Base-by-base conservation (phyloP, 2,113 vertebrate species). In the Phyllostomus discolor region DNA sequence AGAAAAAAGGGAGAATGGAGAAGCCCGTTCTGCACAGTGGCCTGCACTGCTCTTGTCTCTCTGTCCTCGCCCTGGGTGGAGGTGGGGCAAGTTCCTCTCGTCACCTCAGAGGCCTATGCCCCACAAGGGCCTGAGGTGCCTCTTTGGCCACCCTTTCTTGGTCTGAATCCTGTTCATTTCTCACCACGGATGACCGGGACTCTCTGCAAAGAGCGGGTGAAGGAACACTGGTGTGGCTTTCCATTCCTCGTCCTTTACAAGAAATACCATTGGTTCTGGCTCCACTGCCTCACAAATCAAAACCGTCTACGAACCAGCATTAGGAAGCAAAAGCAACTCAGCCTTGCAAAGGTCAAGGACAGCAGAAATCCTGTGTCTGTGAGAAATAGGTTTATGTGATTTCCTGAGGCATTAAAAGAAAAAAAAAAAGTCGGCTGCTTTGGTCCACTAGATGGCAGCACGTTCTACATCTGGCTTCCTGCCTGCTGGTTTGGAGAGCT, bases 371-470 rank as follows among this genome's bases (percentile, higher is more conserved):
- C 17, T 72, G 10, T 20, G 17, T 75, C 64, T 95, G 57, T 84
- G 66, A 94, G 87, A 92, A 90, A 94, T 50, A 54, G 85, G 38
- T 84, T 95, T 88, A 76, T 48, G 35, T 38, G 43, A 66, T 95
- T 94, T 95, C 33, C 59, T 64, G 33, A 94, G 59, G 10, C 12
- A 59, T 84, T 33, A 14, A 75, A 66, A 62, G n/a, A 70, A 75
- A n/a, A 48, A 7, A 62, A 24, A 1, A 35, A 26, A 10, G 6
- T 2, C 10, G 5, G 10, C 24, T 35, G 46, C 22, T 35, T 88
- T 52, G 3, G 9, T 54, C 78, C 46, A 0, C 88, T 50, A 95
- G 96, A 66, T 95, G 95, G 90, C 92, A 92, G 90, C 88, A 90
- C 31, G 46, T 9, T 33, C 38, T 93, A 16, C 72, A 11, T 20